Evolutionary conservation across 2,113 vertebrate species (phyloP).

Genomic region (Enhydra lutris): DNA sequence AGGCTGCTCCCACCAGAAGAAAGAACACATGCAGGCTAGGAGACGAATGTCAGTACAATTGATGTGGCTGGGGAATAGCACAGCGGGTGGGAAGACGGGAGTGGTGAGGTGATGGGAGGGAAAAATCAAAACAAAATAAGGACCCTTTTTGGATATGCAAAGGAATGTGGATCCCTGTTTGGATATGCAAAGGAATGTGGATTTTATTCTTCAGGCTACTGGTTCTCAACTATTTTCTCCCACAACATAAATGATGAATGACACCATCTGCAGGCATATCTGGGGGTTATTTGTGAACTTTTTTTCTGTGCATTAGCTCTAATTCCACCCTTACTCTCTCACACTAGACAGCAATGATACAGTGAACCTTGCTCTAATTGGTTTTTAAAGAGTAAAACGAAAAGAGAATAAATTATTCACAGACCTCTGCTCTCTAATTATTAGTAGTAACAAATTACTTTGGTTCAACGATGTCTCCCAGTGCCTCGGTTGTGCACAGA

Average conservation of each 20-base stretch:
- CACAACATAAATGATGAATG: not conserved
- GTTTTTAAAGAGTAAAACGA: constrained; percentile 64
- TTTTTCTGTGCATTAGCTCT: not conserved
- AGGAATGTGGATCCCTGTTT: not conserved
- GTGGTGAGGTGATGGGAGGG: not conserved
- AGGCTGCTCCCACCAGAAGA: not conserved
- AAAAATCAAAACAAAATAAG: not conserved
- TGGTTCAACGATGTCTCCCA: constrained; percentile 28
- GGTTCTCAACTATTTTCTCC: not conserved
- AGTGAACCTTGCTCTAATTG: constrained; percentile 46
- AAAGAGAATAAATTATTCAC: constrained; percentile 70
- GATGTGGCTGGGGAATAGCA: not conserved
- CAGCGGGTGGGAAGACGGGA: not conserved
- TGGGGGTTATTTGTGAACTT: not conserved
- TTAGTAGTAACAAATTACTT: constrained; percentile 59
- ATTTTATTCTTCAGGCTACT: not conserved
- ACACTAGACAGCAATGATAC: constrained; percentile 4
- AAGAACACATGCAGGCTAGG: not conserved
- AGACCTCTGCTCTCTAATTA: constrained; percentile 60
- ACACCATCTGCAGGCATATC: not conserved
- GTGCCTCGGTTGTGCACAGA: constrained; percentile 44
- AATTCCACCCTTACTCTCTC: constrained; percentile 9
- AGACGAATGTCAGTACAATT: not conserved
- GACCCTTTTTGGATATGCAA: not conserved
- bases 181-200: not conserved